Evolutionary conservation across 2,113 vertebrate species (phyloP), one percentile per base, ranked within the genome.

Genomic region (Clinocottus analis): DNA sequence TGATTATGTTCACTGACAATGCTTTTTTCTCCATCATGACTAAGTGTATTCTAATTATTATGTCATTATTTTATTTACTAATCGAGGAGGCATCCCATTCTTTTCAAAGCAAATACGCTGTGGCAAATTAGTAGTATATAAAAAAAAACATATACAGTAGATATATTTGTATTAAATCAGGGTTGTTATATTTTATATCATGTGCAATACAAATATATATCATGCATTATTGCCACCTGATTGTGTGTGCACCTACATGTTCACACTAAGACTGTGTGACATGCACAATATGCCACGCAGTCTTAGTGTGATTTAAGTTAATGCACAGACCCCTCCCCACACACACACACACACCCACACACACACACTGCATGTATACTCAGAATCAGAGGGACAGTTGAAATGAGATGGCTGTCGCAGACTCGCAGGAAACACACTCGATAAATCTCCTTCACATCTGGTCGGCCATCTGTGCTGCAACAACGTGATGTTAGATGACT

Each of bases 391-490:
- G 23, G 31, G 33, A 33, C 49, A 16, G 33, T 27, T 45, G 69
- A 79, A 77, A 89, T 80, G 68, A 80, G 51, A 49, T 9, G 33
- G 80, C 75, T 81, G 79, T 59, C 79, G 71, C 72, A 75, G 75
- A 91, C 51, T 25, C 77, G 72, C 71, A 78, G 72, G 89, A 86
- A 84, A 81, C 75, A 82, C 19, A 45, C 59, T 62, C 29, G 9
- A 51, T 84, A 83, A 79, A 75, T 90, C 80, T 65, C 80, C 70
- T 23, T 39, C 64, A 81, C 91, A 93, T 92, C 91, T 91, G 91
- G 77, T 77, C 47, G 45, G 25, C 90, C 88, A 92, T 93, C 90
- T 94, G 92, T 71, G 72, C 79, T 55, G 19, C 63, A 31, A n/a
- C 77, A 45, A 49, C 66, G 60, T 11, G 43, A 71, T 62, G 72